Evolutionary conservation across 2,888 invertebrate genomes (phyloP).

Genomic region (Pammene aurita): DNA sequence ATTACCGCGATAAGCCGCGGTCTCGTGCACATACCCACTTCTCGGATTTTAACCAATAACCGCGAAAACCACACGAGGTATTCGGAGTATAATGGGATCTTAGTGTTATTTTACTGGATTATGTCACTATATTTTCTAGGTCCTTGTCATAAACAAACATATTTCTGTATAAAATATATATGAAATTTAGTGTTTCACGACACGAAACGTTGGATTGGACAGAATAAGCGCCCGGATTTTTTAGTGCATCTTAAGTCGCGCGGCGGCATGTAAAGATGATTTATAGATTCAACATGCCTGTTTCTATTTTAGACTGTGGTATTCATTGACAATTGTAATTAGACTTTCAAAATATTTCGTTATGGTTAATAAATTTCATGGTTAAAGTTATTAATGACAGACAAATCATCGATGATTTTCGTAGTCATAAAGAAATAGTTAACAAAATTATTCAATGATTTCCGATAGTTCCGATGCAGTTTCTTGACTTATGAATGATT

Average conservation of each 20-base stretch:
- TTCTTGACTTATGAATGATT: no score
- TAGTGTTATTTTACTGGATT: no score
- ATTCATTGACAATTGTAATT: conserved; percentile 19
- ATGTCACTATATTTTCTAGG: no score
- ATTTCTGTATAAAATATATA: not conserved
- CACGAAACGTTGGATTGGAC: conserved; percentile 26
- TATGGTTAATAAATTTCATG: conserved; percentile 20
- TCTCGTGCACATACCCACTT: no score
- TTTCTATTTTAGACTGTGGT: conserved; percentile 51
- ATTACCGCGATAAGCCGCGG: no score
- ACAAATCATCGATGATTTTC: not conserved
- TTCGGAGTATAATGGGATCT: no score
- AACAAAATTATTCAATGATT: not conserved
- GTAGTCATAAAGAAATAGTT: not conserved
- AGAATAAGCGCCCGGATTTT: conserved; percentile 54
- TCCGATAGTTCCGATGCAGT: not conserved
- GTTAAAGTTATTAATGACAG: conserved; percentile 14
- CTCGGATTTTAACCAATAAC: no score
- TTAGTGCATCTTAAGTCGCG: conserved; percentile 49
- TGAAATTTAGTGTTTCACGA: conserved; percentile 15
- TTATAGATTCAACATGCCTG: conserved; percentile 58
- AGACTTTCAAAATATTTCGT: conserved; percentile 26
- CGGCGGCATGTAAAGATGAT: conserved; percentile 60
- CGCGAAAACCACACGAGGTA: no score
- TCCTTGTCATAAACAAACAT: not conserved